Conservation (phyloP, 2,797 vertebrate genomes). For the Takifugu rubripes region DNA sequence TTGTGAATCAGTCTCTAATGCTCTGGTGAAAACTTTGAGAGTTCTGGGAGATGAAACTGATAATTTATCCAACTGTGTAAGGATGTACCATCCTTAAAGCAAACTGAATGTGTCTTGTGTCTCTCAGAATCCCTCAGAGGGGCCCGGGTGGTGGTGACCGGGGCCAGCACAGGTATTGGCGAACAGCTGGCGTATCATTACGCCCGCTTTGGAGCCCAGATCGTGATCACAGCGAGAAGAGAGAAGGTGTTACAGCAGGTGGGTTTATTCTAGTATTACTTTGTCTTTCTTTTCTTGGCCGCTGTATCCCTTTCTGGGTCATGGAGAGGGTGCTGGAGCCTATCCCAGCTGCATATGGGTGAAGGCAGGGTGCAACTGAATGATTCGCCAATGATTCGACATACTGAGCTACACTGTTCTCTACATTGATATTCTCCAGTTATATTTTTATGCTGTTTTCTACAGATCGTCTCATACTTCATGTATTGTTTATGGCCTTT, state of each 20-base stretch:
- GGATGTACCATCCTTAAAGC: neutral
- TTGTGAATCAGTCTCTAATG: no score
- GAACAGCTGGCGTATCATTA: conserved; percentile 79
- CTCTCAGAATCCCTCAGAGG: conserved; percentile 69
- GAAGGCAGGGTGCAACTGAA: no score
- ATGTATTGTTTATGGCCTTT: neutral
- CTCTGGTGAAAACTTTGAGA: no score
- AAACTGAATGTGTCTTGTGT: neutral
- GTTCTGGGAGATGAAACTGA: no score
- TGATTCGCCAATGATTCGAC: no score
- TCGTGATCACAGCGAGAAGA: conserved; percentile 76
- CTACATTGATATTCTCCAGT: neutral
- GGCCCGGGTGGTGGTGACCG: conserved; percentile 71
- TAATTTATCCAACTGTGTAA: no score
- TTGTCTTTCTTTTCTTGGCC: neutral
- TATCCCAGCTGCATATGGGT: no score
- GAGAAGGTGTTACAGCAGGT: conserved; percentile 72
- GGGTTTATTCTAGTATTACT: conserved; percentile 17
- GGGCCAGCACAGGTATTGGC: conserved; percentile 78
- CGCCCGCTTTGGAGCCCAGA: conserved; percentile 70
- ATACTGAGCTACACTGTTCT: no score
- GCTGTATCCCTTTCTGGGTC: no score
- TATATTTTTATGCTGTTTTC: neutral
- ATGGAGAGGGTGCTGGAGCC: no score
- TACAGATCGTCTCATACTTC: no score